Base-by-base conservation (phyloP, 1,140 invertebrate species). In the Magallana ariakensis region DNA sequence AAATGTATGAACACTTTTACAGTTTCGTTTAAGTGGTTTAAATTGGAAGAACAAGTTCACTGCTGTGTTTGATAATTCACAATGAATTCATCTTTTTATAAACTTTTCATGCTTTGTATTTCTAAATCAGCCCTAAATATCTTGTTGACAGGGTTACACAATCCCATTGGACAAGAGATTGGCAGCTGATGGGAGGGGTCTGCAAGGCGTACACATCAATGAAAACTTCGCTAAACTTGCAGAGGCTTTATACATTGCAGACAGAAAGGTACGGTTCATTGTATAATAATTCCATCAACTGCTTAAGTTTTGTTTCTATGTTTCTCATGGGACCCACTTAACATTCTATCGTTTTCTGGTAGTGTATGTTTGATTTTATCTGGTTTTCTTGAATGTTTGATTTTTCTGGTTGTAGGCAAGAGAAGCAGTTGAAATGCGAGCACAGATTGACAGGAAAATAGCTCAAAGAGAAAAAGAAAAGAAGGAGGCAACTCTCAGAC, bases 171-270 rank as follows among this genome's bases (percentile, higher is more conserved):
- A 99, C 94, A 99, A 99, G 95, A 96, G 99, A 91, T 95, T 99
- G 90, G 99, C 99, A 1, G 99, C 99, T 15, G 99, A 99, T 95
- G 99, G 99, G 0, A 95, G 99, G 80, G 99, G 99, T 11, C 95
- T 99, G 0, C 99, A 99, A 92, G 98, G 99, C 94, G 97, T 98
- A 19, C 99, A 99, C 92, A 98, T 99, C 84, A 99, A 99, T 94
- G 99, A 99, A 95, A 99, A 99, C 93, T 99, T 99, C 95, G 98
- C 99, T 0, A 99, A 99, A 94, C 95, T 99, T 57, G 97, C 99
- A 0, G 99, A 99, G 95, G 97, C 99, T 7, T 94, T 99, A 19
- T 99, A 99, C 93, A 99, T 99, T 92, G 99, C 99, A 54, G 99
- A 99, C 94, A 96, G 99, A 94, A 99, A 99, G 95, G 95, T 94